phyloP scores from a whole-genome alignment of 2,888 invertebrate species.

The Metallyticus violacea region DNA sequence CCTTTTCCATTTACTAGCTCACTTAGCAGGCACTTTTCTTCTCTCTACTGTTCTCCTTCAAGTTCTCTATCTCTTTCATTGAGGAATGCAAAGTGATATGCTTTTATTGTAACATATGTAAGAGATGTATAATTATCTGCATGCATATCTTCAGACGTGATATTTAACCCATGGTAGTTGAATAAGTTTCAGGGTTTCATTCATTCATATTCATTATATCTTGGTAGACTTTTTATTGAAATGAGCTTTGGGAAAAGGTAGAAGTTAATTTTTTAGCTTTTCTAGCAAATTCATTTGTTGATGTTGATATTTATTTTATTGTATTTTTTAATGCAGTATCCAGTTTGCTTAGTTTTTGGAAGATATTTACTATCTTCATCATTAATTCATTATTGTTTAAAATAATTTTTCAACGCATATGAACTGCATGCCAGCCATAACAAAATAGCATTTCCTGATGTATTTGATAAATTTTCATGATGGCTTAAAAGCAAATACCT shows the following conservation, averaged over 20 bases:
- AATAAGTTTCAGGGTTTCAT: not conserved
- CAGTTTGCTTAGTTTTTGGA: too few species aligned
- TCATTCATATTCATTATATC: not conserved
- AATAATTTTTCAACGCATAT: too few species aligned
- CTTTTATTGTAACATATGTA: not conserved
- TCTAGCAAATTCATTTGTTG: not conserved
- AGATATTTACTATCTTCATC: too few species aligned
- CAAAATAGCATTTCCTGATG: too few species aligned
- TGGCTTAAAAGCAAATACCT: too few species aligned
- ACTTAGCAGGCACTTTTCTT: too few species aligned
- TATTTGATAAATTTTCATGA: too few species aligned
- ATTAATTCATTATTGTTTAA: too few species aligned
- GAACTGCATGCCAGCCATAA: too few species aligned
- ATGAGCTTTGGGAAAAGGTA: not conserved
- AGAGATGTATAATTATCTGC: not conserved
- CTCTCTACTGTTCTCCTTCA: not conserved
- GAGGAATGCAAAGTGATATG: not conserved
- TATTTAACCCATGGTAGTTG: not conserved
- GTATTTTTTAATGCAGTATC: too few species aligned
- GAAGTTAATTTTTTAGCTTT: not conserved
- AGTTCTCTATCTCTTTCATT: not conserved
- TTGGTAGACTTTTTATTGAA: not conserved
- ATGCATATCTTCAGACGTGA: not conserved
- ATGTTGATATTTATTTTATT: not conserved
- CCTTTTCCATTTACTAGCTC: not conserved